Base-by-base conservation (phyloP, 2,888 invertebrate genomes). In the Eustalomyia histrio region DNA sequence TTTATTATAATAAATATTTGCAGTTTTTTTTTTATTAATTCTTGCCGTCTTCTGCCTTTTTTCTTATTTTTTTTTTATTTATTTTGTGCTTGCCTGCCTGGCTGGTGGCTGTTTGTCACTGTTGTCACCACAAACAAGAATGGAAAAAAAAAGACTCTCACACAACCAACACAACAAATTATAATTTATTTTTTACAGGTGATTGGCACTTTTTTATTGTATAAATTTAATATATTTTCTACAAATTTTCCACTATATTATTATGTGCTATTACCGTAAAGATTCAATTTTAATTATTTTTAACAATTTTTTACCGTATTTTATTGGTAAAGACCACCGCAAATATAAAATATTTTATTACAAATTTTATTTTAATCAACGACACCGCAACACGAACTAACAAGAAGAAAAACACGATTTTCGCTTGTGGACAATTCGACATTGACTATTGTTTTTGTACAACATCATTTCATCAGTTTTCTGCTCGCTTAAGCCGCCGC, bases 401-500 rank as follows among this genome's bases (percentile, higher is more conserved):
- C 57, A 53, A 67, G 67, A 39, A 60, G 5, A 35, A 67, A 71
- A 80, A 76, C 17, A 69, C 80, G 76, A 76, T 68, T 80, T 67
- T 76, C 57, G 72, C 80, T 80, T 67, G 80, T 80, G 76, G 76
- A 80, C 76, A 68, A 80, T 72, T 80, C 80, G 80, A 80, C 76
- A 80, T 79, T 79, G 79, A 79, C 79, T 79, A 79, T 75, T 79
- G 39, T 58, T 74, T 57, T 74, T 79, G 57, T 74, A 69, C 68
- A 74, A 74, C 79, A 68, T n/a, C n/a, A n/a, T n/a, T n/a, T n/a
- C n/a, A n/a, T n/a, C n/a, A n/a, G n/a, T n/a, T n/a, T n/a, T n/a
- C n/a, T n/a, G n/a, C n/a, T n/a, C n/a, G n/a, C n/a, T n/a, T n/a
- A n/a, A n/a, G n/a, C n/a, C n/a, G n/a, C n/a, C n/a, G n/a, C n/a